Conservation (phyloP, 2,113 vertebrate genomes). For the Noturus placidus region DNA sequence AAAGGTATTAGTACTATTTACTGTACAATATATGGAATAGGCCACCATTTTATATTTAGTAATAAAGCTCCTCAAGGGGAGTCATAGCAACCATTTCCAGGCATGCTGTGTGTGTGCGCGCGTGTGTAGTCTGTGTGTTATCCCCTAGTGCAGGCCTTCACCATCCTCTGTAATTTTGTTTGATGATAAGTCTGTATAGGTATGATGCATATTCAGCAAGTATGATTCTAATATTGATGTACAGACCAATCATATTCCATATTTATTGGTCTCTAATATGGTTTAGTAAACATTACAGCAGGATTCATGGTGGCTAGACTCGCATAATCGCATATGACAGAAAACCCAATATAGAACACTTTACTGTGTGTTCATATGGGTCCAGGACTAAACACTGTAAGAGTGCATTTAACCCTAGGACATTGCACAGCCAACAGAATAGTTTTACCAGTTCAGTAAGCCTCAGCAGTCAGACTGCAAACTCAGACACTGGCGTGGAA, state of each 20-base stretch:
- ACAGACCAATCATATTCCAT: neutral
- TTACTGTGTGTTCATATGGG: neutral
- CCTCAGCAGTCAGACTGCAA: constrained; percentile 32
- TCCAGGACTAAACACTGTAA: neutral
- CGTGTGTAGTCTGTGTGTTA: neutral
- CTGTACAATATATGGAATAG: constrained; percentile 1
- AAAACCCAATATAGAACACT: neutral
- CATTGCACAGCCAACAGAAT: constrained; percentile 7
- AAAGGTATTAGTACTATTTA: neutral
- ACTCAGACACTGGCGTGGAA: neutral
- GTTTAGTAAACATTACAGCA: neutral
- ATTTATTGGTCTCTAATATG: neutral
- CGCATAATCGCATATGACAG: neutral
- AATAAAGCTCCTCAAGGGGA: constrained; percentile 13
- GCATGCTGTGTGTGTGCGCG: neutral
- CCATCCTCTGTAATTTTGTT: neutral
- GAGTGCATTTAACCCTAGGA: neutral
- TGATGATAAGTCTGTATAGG: neutral
- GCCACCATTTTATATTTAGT: constrained; percentile 30
- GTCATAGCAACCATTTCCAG: constrained; percentile 36
- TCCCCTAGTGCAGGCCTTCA: neutral
- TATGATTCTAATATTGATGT: neutral
- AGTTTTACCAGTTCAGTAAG: neutral
- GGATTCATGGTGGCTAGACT: constrained; percentile 2
- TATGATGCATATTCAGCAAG: neutral